These are phyloP conservation scores for Synergus japonicus DNA, from an alignment of 2,888 invertebrate genomes.

Conservation along the genomic window DNA sequence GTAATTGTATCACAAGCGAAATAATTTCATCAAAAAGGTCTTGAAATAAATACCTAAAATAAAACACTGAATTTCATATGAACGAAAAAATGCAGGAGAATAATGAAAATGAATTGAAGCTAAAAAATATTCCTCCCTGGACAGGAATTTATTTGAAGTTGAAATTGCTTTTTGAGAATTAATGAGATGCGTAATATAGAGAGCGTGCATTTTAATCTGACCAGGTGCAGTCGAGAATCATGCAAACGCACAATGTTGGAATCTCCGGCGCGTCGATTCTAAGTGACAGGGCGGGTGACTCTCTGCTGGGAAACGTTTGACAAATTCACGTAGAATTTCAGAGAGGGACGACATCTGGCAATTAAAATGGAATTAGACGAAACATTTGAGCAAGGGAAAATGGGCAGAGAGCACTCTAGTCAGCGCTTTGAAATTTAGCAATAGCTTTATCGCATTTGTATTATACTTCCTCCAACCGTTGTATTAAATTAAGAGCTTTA, in stretches of 20 bases:
- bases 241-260: slow-evolving; percentile 21
- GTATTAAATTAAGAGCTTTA: neutral
- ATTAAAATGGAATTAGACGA: slow-evolving; percentile 33
- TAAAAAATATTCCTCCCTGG: neutral
- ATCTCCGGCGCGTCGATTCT: slow-evolving; percentile 13
- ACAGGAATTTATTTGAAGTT: neutral
- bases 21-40: neutral
- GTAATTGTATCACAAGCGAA: neutral
- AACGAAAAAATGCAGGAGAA: neutral
- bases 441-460: neutral
- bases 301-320: slow-evolving; percentile 23
- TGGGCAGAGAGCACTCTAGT: neutral
- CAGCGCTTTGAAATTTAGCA: neutral
- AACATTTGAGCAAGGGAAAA: slow-evolving; percentile 2
- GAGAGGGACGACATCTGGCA: slow-evolving; percentile 12
- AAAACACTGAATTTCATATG: neutral
- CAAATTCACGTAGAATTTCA: slow-evolving; percentile 24
- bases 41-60: no score
- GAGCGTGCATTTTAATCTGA: slow-evolving; percentile 14
- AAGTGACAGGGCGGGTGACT: slow-evolving; percentile 12
- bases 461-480: neutral
- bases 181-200: slow-evolving; percentile 22
- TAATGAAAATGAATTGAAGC: neutral
- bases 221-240: slow-evolving; percentile 25
- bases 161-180: slow-evolving; percentile 32